phyloP scores from a whole-genome alignment of 2,888 invertebrate genomes.

The Hypomecis punctinalis region DNA sequence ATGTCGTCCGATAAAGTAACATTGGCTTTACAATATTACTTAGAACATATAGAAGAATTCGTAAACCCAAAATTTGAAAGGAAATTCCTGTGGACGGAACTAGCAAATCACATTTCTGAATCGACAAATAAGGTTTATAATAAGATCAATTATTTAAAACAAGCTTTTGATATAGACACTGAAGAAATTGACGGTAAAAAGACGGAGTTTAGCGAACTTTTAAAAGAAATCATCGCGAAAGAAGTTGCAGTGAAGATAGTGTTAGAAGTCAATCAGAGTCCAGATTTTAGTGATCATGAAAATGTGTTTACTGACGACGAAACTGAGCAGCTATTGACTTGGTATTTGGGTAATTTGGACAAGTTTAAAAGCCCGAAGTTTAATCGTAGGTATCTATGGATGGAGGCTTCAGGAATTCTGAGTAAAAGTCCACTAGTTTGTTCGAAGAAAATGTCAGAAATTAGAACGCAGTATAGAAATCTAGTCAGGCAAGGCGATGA shows the following conservation, averaged over 20 bases:
- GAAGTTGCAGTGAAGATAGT: conserved; percentile 58
- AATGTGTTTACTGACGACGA: conserved; percentile 68
- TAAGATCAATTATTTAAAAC: conserved; percentile 73
- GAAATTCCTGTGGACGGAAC: conserved; percentile 71
- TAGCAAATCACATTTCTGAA: conserved; percentile 62
- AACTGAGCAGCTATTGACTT: conserved; percentile 64
- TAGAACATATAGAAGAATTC: conserved; percentile 72
- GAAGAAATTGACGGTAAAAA: conserved; percentile 49
- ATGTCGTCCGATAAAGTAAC: conserved; percentile 62
- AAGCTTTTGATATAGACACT: conserved; percentile 57
- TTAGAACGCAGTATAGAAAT: conserved; percentile 69
- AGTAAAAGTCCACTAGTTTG: conserved; percentile 71
- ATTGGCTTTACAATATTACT: conserved; percentile 66
- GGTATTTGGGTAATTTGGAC: conserved; percentile 76
- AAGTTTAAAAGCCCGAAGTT: conserved; percentile 78
- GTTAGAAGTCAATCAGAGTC: conserved; percentile 53
- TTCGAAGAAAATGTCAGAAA: conserved; percentile 77
- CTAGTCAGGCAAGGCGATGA: conserved; percentile 68
- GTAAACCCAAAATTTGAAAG: conserved; percentile 71
- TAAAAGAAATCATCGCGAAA: conserved; percentile 63
- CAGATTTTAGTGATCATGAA: conserved; percentile 49
- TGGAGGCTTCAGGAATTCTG: conserved; percentile 67
- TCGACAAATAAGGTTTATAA: conserved; percentile 67
- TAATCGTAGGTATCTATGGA: conserved; percentile 72
- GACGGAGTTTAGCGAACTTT: conserved; percentile 49